phyloP scores from a whole-genome alignment of 2,113 vertebrate genomes.

The Oriolus oriolus region DNA sequence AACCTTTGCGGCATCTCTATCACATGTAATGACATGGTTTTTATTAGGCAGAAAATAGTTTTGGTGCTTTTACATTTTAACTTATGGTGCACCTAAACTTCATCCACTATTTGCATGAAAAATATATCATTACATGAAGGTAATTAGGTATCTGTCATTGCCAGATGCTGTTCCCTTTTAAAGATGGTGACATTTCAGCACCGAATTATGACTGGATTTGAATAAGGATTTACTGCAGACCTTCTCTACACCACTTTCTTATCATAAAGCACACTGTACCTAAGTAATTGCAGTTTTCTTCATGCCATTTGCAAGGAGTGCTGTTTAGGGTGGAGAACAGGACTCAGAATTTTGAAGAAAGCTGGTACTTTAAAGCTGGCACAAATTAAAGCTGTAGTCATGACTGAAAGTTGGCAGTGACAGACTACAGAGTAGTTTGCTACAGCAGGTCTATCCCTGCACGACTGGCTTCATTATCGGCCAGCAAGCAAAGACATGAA shows the following conservation, averaged over 20 bases:
- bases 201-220: slow-evolving; percentile 4
- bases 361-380: not conserved
- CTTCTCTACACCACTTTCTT: not conserved
- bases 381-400: not conserved
- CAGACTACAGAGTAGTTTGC: not conserved
- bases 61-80: not conserved
- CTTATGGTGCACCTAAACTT: not conserved
- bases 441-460: not conserved
- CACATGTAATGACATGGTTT: not conserved
- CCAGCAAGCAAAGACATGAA: not conserved
- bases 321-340: not conserved
- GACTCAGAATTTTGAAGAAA: not conserved
- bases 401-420: not conserved
- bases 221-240: not conserved
- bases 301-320: not conserved
- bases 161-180: slow-evolving; percentile 6
- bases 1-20: not conserved
- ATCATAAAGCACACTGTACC: not conserved
- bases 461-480: not conserved
- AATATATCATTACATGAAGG: not conserved
- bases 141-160: slow-evolving; percentile 39
- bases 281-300: not conserved
- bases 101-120: not conserved
- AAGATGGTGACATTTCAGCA: slow-evolving; percentile 16
- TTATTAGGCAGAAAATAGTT: not conserved